These are phyloP conservation scores for Leptodactylus fuscus DNA, from an alignment of 2,113 vertebrate species.

Conservation along the genomic window DNA sequence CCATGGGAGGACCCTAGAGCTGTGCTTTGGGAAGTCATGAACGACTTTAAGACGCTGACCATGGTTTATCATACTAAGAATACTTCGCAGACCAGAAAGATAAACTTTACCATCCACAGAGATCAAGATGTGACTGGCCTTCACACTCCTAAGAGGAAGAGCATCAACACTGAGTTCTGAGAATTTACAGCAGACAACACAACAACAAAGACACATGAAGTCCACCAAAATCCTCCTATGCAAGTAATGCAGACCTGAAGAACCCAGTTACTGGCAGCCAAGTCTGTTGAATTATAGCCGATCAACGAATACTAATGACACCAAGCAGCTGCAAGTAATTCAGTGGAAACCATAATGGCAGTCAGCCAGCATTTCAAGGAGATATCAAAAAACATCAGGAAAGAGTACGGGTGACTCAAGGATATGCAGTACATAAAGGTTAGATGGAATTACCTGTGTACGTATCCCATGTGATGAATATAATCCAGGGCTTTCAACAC, in stretches of 20 bases:
- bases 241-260: background rate
- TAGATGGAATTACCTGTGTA: conserved; percentile 84
- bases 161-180: background rate
- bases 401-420: background rate
- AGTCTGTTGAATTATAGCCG: too few species aligned
- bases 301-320: too few species aligned
- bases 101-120: conserved; percentile 92
- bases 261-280: background rate
- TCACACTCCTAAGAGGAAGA: conserved; percentile 84
- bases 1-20: conserved; percentile 94
- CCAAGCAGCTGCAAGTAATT: too few species aligned
- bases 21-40: conserved; percentile 96
- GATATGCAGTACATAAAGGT: background rate
- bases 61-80: conserved; percentile 93
- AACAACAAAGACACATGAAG: background rate
- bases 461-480: conserved; percentile 98
- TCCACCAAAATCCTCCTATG: background rate
- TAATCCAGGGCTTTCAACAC: conserved; percentile 93
- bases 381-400: background rate
- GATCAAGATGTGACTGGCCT: conserved; percentile 95
- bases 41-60: conserved; percentile 91
- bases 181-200: background rate
- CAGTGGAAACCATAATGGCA: background rate
- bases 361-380: background rate
- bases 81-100: conserved; percentile 92